Percentiles rank a stretch among this genome's conserved stretches.
phyloP scores from a whole-genome alignment of 92 coral and sea anemone genomes.

The Paragorgia papillata region DNA sequence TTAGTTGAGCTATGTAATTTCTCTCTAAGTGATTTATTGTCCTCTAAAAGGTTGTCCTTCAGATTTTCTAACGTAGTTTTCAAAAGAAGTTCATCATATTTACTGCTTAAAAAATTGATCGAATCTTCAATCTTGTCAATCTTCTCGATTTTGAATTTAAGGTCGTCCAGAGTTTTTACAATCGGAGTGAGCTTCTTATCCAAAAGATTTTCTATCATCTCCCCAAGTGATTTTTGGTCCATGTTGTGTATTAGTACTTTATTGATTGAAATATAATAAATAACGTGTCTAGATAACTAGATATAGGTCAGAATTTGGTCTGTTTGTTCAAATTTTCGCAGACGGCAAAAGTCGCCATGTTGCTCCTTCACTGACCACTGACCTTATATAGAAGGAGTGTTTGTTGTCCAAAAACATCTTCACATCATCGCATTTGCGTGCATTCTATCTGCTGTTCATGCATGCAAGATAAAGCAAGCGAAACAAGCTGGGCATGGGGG shows the following conservation, averaged over 20 bases:
- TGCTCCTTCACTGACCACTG: no score
- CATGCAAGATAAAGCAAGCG: background rate
- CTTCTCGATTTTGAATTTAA: background rate
- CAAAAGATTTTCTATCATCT: background rate
- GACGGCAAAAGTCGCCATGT: no score
- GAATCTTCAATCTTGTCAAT: conserved; percentile 1
- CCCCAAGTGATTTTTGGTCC: background rate
- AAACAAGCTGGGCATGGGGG: background rate
- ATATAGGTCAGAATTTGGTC: no score
- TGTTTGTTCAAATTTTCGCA: no score
- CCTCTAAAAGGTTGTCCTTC: background rate
- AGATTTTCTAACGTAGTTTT: background rate
- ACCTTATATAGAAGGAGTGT: no score
- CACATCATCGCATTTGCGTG: no score
- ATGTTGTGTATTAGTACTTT: background rate
- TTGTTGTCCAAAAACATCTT: no score
- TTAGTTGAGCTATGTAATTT: background rate
- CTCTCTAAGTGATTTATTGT: background rate
- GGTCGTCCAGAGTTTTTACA: background rate
- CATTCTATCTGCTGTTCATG: background rate
- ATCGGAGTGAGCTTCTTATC: conserved; percentile 19
- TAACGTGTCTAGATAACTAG: no score
- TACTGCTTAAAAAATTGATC: background rate
- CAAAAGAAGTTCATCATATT: conserved; percentile 2
- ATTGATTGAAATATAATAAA: no score